Conservation (phyloP, 1,140 invertebrate genomes). For the Ctenoplectra terminalis region DNA sequence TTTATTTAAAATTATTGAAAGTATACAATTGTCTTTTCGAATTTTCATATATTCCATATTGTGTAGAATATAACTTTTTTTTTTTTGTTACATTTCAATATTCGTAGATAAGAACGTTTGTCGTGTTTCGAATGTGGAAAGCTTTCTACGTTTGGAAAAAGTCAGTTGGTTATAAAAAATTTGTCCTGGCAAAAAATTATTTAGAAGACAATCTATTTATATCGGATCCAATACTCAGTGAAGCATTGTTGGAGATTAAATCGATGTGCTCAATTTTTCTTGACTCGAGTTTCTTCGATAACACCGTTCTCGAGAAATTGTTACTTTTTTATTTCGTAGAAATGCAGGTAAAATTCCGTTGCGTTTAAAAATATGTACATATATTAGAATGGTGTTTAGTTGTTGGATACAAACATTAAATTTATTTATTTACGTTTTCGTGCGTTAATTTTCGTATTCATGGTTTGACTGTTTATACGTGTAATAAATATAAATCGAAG, state of each 20-base stretch:
- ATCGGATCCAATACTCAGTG: slow-evolving; percentile 87
- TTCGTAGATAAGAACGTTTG: slow-evolving; percentile 90
- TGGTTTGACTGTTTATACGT: too few species aligned
- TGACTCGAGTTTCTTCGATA: slow-evolving; percentile 85
- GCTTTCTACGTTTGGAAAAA: slow-evolving; percentile 92
- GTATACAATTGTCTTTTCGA: slow-evolving; percentile 70
- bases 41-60: too few species aligned
- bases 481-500: too few species aligned
- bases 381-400: not conserved
- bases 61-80: too few species aligned
- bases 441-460: too few species aligned
- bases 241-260: slow-evolving; percentile 87
- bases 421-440: too few species aligned
- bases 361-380: not conserved
- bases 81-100: too few species aligned
- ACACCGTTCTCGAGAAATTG: slow-evolving; percentile 83
- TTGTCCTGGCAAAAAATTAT: slow-evolving; percentile 83
- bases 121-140: slow-evolving; percentile 90
- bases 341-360: slow-evolving; percentile 83
- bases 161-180: slow-evolving; percentile 88
- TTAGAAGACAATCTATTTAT: slow-evolving; percentile 89
- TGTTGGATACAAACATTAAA: too few species aligned
- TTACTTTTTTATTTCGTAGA: slow-evolving; percentile 87
- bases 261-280: slow-evolving; percentile 88
- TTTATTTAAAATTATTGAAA: slow-evolving; percentile 86